These are phyloP conservation scores for Osmoderma eremita DNA, from an alignment of 2,888 invertebrate genomes.

Conservation along the genomic window DNA sequence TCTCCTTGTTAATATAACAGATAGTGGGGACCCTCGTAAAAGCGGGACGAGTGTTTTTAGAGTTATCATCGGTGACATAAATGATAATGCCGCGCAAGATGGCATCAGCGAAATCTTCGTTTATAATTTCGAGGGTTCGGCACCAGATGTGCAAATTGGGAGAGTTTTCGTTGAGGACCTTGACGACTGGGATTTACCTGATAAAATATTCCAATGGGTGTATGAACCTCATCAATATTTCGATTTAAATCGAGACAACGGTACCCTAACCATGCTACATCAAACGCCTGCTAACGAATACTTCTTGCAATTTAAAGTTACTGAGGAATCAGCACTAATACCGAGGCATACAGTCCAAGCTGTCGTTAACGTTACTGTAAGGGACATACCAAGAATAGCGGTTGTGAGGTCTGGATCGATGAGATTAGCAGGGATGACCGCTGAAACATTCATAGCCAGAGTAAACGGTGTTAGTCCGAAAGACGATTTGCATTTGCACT, in stretches of 20 bases:
- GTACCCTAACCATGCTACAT: conserved; percentile 88
- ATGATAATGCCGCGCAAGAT: conserved; percentile 90
- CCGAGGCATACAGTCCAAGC: conserved; percentile 79
- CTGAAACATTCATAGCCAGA: conserved; percentile 83
- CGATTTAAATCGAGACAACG: conserved; percentile 77
- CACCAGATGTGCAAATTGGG: conserved; percentile 86
- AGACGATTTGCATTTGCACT: conserved; percentile 69
- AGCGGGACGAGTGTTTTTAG: conserved; percentile 86
- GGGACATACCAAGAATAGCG: conserved; percentile 89
- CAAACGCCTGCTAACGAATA: conserved; percentile 82
- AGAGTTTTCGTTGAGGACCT: conserved; percentile 92
- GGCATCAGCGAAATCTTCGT: conserved; percentile 93
- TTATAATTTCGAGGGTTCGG: conserved; percentile 91
- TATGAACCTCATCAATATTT: conserved; percentile 70
- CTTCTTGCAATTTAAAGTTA: conserved; percentile 77
- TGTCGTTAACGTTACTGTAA: conserved; percentile 86
- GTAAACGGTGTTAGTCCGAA: conserved; percentile 74
- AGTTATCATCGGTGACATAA: conserved; percentile 92
- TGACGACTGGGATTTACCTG: conserved; percentile 96
- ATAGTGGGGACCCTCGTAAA: conserved; percentile 78
- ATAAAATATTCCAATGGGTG: conserved; percentile 86
- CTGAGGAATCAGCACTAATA: conserved; percentile 73
- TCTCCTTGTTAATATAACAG: conserved; percentile 89
- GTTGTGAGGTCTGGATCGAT: conserved; percentile 93
- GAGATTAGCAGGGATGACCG: conserved; percentile 81